Evolutionary conservation across 2,797 vertebrate species (phyloP).

Genomic region (Epinephelus awoara): DNA sequence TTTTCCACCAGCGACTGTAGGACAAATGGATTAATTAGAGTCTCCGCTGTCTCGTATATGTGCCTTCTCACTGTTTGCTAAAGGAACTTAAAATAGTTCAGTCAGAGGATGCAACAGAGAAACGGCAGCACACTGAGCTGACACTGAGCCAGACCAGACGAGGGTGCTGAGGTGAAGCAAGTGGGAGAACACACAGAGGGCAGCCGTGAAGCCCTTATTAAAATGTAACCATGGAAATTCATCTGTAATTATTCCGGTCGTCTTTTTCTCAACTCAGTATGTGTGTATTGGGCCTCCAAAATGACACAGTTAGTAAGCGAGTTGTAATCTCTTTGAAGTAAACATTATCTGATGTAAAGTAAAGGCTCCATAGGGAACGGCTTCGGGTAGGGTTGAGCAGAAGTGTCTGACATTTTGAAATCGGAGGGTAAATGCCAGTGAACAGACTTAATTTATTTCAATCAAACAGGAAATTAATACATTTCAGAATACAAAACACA

Average conservation of each 20-base stretch:
- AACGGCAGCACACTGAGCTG: slow-evolving; percentile 17
- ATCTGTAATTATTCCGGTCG: not conserved
- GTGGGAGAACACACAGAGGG: slow-evolving; percentile 18
- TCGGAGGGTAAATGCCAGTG: slow-evolving; percentile 33
- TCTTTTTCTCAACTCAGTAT: not conserved
- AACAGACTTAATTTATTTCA: slow-evolving; percentile 20
- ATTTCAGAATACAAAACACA: slow-evolving; percentile 38
- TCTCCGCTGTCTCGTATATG: not conserved
- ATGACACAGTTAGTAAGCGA: not conserved
- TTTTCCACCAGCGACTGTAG: not conserved
- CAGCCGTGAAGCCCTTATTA: slow-evolving; percentile 19
- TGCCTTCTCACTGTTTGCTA: not conserved
- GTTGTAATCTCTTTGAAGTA: not conserved
- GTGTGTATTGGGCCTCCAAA: not conserved
- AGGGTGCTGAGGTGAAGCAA: slow-evolving; percentile 68
- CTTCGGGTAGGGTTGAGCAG: not conserved
- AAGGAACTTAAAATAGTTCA: slow-evolving; percentile 14
- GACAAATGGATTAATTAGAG: slow-evolving; percentile 19
- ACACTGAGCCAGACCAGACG: slow-evolving; percentile 60
- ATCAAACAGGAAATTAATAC: slow-evolving; percentile 31
- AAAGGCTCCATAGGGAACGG: not conserved
- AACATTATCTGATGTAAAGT: not conserved
- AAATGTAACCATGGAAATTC: slow-evolving; percentile 12
- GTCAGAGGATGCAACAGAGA: not conserved
- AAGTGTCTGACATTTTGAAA: slow-evolving; percentile 32